Evolutionary conservation across 2,888 invertebrate species (phyloP), one percentile per base, ranked within the genome.

Genomic region (Drosophila subquinaria): DNA sequence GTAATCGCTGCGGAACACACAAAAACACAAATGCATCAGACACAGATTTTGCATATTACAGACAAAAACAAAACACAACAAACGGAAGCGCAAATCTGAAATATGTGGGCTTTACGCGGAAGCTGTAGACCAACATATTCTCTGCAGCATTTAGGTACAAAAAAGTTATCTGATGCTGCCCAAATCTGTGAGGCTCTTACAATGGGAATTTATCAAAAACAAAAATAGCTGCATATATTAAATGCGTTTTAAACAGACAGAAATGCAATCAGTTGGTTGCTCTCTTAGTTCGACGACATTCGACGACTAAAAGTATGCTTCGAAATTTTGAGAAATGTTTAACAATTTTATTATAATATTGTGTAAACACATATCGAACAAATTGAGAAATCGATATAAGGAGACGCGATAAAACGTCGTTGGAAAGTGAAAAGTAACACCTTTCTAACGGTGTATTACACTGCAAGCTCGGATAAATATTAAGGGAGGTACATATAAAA

Each of bases 1-100:
- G 92, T 97, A 97, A 93, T 97, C 95, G 92, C 97, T 97, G 93
- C 70, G 77, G 68, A 72, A 73, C 59, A 11, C 17, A 71, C 61
- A 81, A 35, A 69, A 53, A 74, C 55, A 71, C 68, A 81, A 77
- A 77, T 65, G 56, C 63, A 78, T 74, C 67, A 74, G 65, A 71
- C 60, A 72, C 57, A 71, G 63, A 66, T 66, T 78, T 70, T 78
- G 55, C 75, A 79, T 70, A 74, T 77, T 73, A 23, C 55, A 52
- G 42, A 66, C 35, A 3, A n/a, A 2, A 10, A 20, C 50, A 43
- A 48, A 47, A 15, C 45, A 17, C 4, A 53, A 38, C 20, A 30
- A 43, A 55, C 27, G 45, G 33, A 51, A 51, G 20, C 17, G 35
- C 15, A 57, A 52, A 57, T 27, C 36, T 30, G 17, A 45, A 30